phyloP scores from a whole-genome alignment of 1,140 invertebrate genomes.

The Belonocnema kinseyi region DNA sequence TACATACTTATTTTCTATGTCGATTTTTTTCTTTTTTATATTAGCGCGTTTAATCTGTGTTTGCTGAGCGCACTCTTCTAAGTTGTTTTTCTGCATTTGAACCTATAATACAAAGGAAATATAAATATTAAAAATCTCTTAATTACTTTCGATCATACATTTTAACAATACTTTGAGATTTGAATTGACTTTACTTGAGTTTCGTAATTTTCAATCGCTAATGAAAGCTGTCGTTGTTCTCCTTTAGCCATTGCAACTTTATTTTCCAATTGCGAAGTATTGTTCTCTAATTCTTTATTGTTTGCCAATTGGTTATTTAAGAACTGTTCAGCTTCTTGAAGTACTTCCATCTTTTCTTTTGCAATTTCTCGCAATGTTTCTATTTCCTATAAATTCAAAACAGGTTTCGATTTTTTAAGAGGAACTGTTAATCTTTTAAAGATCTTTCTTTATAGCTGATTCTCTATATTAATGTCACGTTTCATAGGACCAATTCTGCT shows the following conservation, averaged over 20 bases:
- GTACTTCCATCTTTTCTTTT: slow-evolving; percentile 52
- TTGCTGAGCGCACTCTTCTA: slow-evolving; percentile 54
- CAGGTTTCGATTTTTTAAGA: neutral
- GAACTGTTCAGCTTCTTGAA: slow-evolving; percentile 65
- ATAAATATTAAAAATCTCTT: slow-evolving; percentile 17
- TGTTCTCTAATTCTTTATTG: slow-evolving; percentile 62
- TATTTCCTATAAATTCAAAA: slow-evolving; percentile 61
- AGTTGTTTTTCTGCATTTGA: slow-evolving; percentile 50
- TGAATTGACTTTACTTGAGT: slow-evolving; percentile 48
- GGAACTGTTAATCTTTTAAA: too few species aligned
- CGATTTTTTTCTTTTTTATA: slow-evolving; percentile 55
- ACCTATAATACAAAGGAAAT: slow-evolving; percentile 46
- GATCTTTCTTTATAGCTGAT: too few species aligned
- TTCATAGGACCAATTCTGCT: too few species aligned
- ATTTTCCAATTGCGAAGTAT: slow-evolving; percentile 58
- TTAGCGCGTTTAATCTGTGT: slow-evolving; percentile 53
- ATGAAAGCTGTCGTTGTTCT: slow-evolving; percentile 51
- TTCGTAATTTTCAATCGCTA: slow-evolving; percentile 42
- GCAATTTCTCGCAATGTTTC: slow-evolving; percentile 56
- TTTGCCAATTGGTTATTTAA: slow-evolving; percentile 57
- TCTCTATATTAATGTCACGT: too few species aligned
- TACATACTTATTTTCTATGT: slow-evolving; percentile 56
- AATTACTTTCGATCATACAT: slow-evolving; percentile 22
- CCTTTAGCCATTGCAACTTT: slow-evolving; percentile 49
- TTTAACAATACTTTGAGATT: too few species aligned